These are phyloP conservation scores for Callaeas wilsoni DNA, from an alignment of 2,113 vertebrate genomes.

Conservation along the genomic window DNA sequence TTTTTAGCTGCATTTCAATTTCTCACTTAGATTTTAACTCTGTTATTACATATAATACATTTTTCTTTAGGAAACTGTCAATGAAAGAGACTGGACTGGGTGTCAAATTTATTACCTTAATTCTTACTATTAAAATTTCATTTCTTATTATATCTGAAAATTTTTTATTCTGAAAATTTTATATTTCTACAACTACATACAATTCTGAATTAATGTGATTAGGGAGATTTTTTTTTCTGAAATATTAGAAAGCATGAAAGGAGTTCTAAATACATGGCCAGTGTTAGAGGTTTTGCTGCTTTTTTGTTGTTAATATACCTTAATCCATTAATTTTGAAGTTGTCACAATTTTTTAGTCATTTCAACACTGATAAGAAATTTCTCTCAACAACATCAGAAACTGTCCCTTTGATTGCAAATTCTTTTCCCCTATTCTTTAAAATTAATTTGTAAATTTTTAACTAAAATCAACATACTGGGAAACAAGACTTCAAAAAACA, in stretches of 20 bases:
- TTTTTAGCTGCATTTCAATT: not conserved
- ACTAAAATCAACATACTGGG: not conserved
- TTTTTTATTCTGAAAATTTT: not conserved
- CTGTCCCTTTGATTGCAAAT: not conserved
- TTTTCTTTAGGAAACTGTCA: not conserved
- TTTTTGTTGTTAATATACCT: not conserved
- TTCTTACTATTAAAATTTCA: not conserved
- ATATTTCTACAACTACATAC: not conserved
- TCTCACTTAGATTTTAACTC: not conserved
- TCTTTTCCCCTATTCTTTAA: not conserved
- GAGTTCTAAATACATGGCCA: rapidly evolving
- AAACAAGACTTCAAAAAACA: not conserved
- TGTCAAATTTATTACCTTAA: not conserved
- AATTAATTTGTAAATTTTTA: not conserved
- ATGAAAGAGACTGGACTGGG: not conserved
- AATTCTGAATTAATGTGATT: not conserved
- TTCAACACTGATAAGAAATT: not conserved
- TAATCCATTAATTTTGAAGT: not conserved
- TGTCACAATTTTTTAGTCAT: not conserved
- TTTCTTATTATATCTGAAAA: not conserved
- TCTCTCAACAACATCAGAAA: not conserved
- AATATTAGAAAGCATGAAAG: not conserved
- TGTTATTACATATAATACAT: not conserved
- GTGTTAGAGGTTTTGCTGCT: not conserved
- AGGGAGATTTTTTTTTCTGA: not conserved